Base-by-base conservation (phyloP, 2,797 vertebrate genomes). In the Pipistrellus kuhlii region DNA sequence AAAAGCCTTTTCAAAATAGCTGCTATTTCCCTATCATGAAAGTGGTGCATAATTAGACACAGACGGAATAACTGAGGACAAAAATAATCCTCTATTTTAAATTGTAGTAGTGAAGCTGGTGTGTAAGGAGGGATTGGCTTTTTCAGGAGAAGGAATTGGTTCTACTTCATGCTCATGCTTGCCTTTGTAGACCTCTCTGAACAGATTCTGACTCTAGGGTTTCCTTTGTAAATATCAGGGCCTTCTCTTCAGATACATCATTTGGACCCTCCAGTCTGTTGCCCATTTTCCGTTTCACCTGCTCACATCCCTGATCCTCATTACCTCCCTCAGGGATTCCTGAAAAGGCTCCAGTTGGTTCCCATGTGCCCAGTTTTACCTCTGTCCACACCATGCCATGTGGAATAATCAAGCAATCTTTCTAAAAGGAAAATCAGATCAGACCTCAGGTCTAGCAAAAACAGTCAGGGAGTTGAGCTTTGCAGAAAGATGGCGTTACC, bases 1-100 rank as follows among this genome's bases (percentile, higher is more conserved):
- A 94, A 94, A 98, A 92, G 96, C 66, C 46, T 77, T 83, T 97
- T 95, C 96, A 88, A 93, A 98, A 98, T 97, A 98, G 97, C 95
- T 97, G 91, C 90, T 96, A 91, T 97, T 97, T 98, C 81, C 95
- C 87, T 95, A 88, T 92, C 92, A 96, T 98, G 97, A 96, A 57
- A 91, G 96, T 91, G 85, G 57, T 73, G 41, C 94, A 68, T 97
- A 98, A 98, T 98, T 98, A 98, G 98, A 97, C 93, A 97, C 93
- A 97, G 97, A 96, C 95, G 90, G 96, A 97, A 90, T 93, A 95
- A 97, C 94, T 6, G 27, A 69, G 78, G 88, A 71, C 48, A 96
- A 97, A 97, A 97, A 97, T 90, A 97, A 97, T 94, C 94, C 95
- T 97, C 90, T 95, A 88, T 98, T 98, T 97, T 94, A 97, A 97